Percentiles rank a stretch among this genome's conserved stretches.
These are phyloP conservation scores for Apamea crenata DNA, from an alignment of 2,888 invertebrate genomes.

Conservation along the genomic window DNA sequence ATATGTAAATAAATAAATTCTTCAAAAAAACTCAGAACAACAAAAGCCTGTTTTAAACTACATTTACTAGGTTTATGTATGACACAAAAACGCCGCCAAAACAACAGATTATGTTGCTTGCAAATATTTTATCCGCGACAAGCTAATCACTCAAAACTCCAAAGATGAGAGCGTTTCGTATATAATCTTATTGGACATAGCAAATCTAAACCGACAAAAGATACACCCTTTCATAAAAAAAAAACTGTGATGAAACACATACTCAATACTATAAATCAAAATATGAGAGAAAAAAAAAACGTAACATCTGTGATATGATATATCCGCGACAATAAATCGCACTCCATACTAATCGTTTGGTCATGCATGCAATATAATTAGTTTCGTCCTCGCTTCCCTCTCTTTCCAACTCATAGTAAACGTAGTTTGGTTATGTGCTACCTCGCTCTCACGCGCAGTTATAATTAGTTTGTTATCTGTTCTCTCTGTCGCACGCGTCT, in stretches of 20 bases:
- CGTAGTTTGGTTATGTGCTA: not conserved
- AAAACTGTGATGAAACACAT: constrained; percentile 12
- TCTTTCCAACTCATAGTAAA: constrained; percentile 11
- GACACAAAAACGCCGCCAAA: too few relatives aligned
- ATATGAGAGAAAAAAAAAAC: constrained; percentile 27
- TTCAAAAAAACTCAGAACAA: too few relatives aligned
- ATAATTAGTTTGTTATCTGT: constrained; percentile 66
- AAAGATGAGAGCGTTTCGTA: not conserved
- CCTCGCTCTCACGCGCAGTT: constrained; percentile 11
- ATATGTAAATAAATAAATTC: too few relatives aligned
- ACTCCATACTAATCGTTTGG: constrained; percentile 64
- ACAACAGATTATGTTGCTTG: too few relatives aligned
- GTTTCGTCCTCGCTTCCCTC: constrained; percentile 47
- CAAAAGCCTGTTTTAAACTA: too few relatives aligned
- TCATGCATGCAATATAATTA: constrained; percentile 59
- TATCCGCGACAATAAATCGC: constrained; percentile 53
- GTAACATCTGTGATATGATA: constrained; percentile 53
- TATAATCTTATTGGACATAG: not conserved
- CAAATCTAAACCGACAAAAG: not conserved
- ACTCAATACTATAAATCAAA: constrained; percentile 44
- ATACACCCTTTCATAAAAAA: constrained; percentile 18
- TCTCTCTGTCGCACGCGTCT: constrained; percentile 58
- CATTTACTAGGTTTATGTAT: too few relatives aligned
- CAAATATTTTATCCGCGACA: not conserved
- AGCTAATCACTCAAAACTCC: not conserved